Evolutionary conservation across 1,140 invertebrate genomes (phyloP).

Genomic region (Euwallacea fornicatus): DNA sequence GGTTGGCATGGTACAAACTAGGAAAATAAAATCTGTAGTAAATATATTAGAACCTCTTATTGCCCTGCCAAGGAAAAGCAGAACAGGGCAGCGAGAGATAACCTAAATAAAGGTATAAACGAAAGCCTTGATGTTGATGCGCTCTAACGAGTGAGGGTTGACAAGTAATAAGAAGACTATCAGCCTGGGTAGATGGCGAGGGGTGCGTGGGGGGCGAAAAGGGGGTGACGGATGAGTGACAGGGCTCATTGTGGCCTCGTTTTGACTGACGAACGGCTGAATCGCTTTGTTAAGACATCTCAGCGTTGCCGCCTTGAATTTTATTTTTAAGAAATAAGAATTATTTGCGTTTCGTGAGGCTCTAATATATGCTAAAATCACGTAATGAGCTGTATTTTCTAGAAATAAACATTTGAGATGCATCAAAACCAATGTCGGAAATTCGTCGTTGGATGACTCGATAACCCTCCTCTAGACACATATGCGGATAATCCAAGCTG

Average conservation of each 20-base stretch:
- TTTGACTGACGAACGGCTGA: constrained; percentile 39
- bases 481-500: too few relatives aligned
- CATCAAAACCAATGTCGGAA: too few relatives aligned
- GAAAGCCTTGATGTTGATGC: constrained; percentile 35
- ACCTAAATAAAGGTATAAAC: constrained; percentile 39
- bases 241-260: constrained; percentile 40
- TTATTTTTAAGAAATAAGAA: too few relatives aligned
- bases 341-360: too few relatives aligned
- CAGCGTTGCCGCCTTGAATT: constrained; percentile 13
- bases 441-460: too few relatives aligned
- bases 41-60: constrained; percentile 4
- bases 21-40: background rate
- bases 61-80: constrained; percentile 5
- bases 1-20: too few relatives aligned
- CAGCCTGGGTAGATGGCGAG: constrained; percentile 29
- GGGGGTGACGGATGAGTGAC: constrained; percentile 39
- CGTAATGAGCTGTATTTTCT: too few relatives aligned
- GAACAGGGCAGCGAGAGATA: constrained; percentile 17
- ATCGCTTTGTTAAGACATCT: constrained; percentile 34
- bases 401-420: too few relatives aligned
- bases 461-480: too few relatives aligned
- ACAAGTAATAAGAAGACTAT: constrained; percentile 43
- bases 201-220: constrained; percentile 13
- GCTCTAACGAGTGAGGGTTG: constrained; percentile 38
- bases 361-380: too few relatives aligned